phyloP scores from a whole-genome alignment of 2,888 invertebrate genomes.

The Elegia similella region DNA sequence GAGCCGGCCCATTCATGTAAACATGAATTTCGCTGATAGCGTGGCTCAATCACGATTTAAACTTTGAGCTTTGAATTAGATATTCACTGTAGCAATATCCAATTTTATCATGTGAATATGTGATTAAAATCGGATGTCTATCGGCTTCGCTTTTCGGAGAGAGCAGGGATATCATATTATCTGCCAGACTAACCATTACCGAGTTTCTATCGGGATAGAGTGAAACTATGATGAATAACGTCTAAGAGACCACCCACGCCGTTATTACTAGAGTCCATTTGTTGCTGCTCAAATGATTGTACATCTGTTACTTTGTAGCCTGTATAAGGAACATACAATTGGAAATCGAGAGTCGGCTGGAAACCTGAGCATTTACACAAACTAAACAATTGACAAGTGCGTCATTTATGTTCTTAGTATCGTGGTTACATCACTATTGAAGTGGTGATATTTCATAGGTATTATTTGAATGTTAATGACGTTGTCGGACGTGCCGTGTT shows the following conservation, averaged over 20 bases:
- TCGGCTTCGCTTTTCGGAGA: not conserved
- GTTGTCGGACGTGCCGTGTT: not conserved
- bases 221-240: conserved; percentile 67
- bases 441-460: conserved; percentile 1
- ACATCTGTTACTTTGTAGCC: not conserved
- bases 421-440: conserved; percentile 8
- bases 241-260: conserved; percentile 59
- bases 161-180: not conserved
- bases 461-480: not conserved
- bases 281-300: conserved; percentile 35
- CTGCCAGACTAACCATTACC: conserved; percentile 37
- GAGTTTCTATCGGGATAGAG: conserved; percentile 40
- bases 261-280: conserved; percentile 49
- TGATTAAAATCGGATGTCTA: not conserved
- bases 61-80: too few relatives aligned
- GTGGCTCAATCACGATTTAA: too few relatives aligned
- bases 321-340: conserved; percentile 10
- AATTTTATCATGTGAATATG: too few relatives aligned
- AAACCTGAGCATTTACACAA: conserved; percentile 8
- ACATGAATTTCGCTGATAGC: too few relatives aligned
- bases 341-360: conserved; percentile 10
- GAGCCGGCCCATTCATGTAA: too few relatives aligned
- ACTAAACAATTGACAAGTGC: conserved; percentile 11
- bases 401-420: conserved; percentile 10
- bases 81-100: too few relatives aligned